Percentiles rank a stretch among this genome's conserved stretches.
Conservation (phyloP, 2,888 invertebrate species). For the Aporophyla lueneburgensis region DNA sequence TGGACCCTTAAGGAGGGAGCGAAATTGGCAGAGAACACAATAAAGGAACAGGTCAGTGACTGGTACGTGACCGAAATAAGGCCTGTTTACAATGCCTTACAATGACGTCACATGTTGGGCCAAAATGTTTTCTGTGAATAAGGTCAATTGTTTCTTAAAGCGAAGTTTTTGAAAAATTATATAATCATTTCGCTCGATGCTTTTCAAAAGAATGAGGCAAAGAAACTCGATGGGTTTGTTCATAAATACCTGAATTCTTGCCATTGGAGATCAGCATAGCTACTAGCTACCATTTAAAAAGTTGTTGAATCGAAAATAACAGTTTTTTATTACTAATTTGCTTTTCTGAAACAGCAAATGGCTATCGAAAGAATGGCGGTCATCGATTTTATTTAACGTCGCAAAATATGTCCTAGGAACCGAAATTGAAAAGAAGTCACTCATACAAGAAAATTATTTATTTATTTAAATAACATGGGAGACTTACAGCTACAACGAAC, state of each 20-base stretch:
- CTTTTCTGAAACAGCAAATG: no score
- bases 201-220: background rate
- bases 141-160: background rate
- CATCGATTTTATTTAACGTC: no score
- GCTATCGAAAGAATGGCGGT: no score
- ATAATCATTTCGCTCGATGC: background rate
- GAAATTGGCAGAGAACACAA: slow-evolving; percentile 48
- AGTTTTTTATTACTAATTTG: no score
- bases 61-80: slow-evolving; percentile 44
- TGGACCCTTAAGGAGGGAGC: slow-evolving; percentile 19
- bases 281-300: no score
- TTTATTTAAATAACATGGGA: no score
- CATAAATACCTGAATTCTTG: background rate
- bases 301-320: no score
- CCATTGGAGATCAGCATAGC: background rate
- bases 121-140: background rate
- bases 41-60: slow-evolving; percentile 53
- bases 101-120: slow-evolving; percentile 3
- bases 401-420: no score
- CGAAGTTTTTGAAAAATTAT: background rate
- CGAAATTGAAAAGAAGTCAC: no score
- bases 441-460: no score
- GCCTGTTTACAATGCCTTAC: background rate
- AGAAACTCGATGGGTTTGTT: background rate
- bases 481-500: no score